Base-by-base conservation (phyloP, 1,140 invertebrate species). In the Aplysia californica region DNA sequence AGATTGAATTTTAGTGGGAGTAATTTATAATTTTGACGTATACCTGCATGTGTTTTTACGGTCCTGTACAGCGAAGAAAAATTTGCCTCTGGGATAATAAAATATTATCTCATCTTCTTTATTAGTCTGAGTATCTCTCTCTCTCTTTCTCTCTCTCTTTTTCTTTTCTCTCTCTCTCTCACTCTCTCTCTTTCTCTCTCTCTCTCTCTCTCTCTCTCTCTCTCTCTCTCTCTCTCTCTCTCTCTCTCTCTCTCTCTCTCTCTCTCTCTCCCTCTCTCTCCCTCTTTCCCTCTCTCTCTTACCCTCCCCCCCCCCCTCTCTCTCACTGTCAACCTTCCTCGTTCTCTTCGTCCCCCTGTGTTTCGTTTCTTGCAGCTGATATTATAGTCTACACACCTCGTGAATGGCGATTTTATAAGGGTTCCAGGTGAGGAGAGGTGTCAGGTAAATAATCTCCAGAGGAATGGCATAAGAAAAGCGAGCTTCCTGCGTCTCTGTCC, bases 361-460 rank as follows among this genome's bases (percentile, higher is more conserved):
- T 18, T 15, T 18, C 31, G n/a, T 29, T n/a, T 36, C 26, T 36
- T 41, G 39, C 23, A 33, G 35, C 67, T 38, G 4, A 35, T 4
- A 35, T 21, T 29, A 15, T 3, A 10, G 6, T 38, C 35, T 66
- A 44, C 67, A 6, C 15, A 41, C 44, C 15, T 59, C 2, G 23
- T 74, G 6, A 26, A 38, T 61, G 15, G 21, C 36, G 5, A 83
- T 31, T 35, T 82, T 79, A 72, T 82, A 80, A 0, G 83, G 84
- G 55, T 85, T 85, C 84, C 84, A 85, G 15, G 56, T 61, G 20
- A 70, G 41, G 10, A 84, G 68, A 3, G 84, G 84, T 0, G 79
- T 84, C 71, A 83, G 33, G 77, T 76, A 85, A 41, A 85, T 72
- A 3, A 85, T 76, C 67, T 85, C 84, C 2, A 84, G 61, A 0